Evolutionary conservation across 2,797 vertebrate genomes (phyloP), one percentile per base, ranked within the genome.

Genomic region (Argyrosomus regius): DNA sequence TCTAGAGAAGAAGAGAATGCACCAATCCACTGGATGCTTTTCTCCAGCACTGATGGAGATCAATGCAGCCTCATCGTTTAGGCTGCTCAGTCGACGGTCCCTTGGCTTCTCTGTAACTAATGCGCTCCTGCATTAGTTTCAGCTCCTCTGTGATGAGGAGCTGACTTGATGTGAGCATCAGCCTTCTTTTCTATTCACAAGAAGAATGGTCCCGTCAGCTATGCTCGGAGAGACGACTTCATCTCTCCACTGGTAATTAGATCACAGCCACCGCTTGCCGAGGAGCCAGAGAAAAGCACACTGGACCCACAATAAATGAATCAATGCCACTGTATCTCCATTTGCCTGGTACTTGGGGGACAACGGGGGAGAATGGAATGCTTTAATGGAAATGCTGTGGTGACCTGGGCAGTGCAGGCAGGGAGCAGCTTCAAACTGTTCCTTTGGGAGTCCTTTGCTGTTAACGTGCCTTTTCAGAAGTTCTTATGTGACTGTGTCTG

Each of bases 161-260:
- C 72, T 54, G 75, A 80, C 89, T 87, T 75, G 78, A 90, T 83
- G 72, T 43, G 81, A 89, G 77, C 78, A 48, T 79, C 64, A 8
- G 50, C 76, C 69, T 62, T 85, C 83, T 80, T 84, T 84, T 89
- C 81, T 82, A 66, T 85, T 90, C 83, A 84, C 64, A 87, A 89
- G 86, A 91, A 86, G 87, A 93, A 94, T 92, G 81, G 84, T 72
- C 62, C 87, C 71, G 71, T 92, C 90, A 85, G 85, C 87, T n/a
- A n/a, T 67, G 88, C 86, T 82, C 35, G 8, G 63, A 63, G 83
- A 92, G 91, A 93, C 81, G 65, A 85, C 91, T 94, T 94, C 75
- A 95, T 94, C 88, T 92, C 91, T 75, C 86, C 83, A 43, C 75
- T 77, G 64, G 91, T 94, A 94, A 95, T 95, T 94, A 94, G 89